Evolutionary conservation across 2,113 vertebrate genomes (phyloP), one percentile per base, ranked within the genome.

Genomic region (Rutilus rutilus): DNA sequence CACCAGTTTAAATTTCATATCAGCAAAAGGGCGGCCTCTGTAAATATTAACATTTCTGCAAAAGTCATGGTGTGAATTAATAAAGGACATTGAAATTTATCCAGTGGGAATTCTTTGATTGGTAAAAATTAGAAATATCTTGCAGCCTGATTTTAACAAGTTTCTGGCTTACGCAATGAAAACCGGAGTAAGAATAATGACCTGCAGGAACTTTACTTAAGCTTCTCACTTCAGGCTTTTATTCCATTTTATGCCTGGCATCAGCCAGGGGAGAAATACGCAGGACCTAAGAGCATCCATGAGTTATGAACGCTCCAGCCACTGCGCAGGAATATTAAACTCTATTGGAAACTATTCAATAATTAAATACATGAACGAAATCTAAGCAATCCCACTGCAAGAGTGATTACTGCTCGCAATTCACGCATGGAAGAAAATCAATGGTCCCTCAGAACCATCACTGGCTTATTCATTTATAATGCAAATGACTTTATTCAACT

Each of bases 391-490:
- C 84, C 88, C 54, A 14, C 74, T 69, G 80, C 30, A 57, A 59
- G 50, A 59, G 64, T 86, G 82, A 87, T 89, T 89, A 89, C 25
- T 84, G 71, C 86, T 14, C 81, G 30, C 71, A 84, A 85, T 74
- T 75, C 88, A 89, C 57, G 77, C 81, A 73, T 84, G 65, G 57
- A 67, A 11, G 82, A 83, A 84, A 57, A 85, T 47, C 81, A 86
- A 60, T 62, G 52, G 69, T 89, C 84, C 65, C 65, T 78, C 33
- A 64, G 30, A 74, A 84, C 74, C 69, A 57, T 82, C 82, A 86
- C 78, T 88, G 88, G 87, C 85, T 91, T 88, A 89, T 89, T 91
- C 86, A 87, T 83, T 78, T 84, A 84, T 86, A 80, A 86, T 89
- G 86, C 87, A 88, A 87, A 87, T 86, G 67, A 47, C 77, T 79